These are phyloP conservation scores for Aviceda subcristata DNA, from an alignment of 2,113 vertebrate genomes.

Conservation along the genomic window DNA sequence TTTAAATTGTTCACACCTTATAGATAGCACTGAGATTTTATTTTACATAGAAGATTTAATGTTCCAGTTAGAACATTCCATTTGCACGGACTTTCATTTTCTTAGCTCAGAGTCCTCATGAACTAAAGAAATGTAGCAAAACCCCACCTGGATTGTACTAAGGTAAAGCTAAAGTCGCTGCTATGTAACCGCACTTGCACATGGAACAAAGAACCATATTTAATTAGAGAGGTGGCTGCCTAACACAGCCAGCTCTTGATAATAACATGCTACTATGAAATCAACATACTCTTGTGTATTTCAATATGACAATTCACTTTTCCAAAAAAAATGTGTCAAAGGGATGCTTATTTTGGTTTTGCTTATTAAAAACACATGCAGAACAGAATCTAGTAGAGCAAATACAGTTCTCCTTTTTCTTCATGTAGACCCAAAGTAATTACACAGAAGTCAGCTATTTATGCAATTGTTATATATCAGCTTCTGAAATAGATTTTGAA, in stretches of 20 bases:
- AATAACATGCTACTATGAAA: background rate
- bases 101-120: background rate
- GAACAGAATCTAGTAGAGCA: background rate
- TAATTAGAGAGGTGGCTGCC: background rate
- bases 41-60: background rate
- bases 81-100: background rate
- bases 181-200: background rate
- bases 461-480: background rate
- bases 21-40: background rate
- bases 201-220: background rate
- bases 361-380: background rate
- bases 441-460: background rate
- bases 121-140: background rate
- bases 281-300: background rate
- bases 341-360: background rate
- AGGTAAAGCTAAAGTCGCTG: background rate
- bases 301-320: background rate
- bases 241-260: background rate
- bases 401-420: background rate
- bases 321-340: background rate
- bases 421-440: background rate
- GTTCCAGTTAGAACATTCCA: background rate
- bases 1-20: background rate
- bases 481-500: background rate
- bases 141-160: background rate